Evolutionary conservation across 2,888 invertebrate genomes (phyloP).

Genomic region (Agriopis aurantiaria): DNA sequence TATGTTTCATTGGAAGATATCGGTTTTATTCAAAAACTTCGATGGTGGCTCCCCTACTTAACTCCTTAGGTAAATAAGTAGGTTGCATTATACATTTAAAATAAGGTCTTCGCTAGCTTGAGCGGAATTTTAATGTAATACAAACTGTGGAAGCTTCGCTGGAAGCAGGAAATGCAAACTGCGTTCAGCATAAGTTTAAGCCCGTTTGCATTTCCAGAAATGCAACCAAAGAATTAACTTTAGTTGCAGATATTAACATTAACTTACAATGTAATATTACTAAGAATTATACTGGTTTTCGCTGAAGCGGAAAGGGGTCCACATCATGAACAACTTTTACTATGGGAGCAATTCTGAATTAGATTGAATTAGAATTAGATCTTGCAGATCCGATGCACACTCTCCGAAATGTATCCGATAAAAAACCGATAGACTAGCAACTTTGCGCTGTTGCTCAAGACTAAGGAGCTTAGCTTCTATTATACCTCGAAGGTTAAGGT

Average conservation of each 20-base stretch:
- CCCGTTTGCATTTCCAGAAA: neutral
- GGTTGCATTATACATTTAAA: slow-evolving; percentile 2
- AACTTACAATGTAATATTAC: neutral
- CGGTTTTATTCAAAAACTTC: neutral
- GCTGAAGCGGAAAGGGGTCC: too few species aligned
- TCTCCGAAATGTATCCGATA: too few species aligned
- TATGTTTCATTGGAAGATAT: neutral
- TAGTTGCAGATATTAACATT: neutral
- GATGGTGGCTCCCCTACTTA: neutral
- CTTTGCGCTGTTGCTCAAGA: too few species aligned
- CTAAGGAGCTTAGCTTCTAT: too few species aligned
- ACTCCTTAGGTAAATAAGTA: neutral
- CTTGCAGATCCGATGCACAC: too few species aligned
- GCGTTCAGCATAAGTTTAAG: neutral
- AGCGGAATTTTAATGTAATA: slow-evolving; percentile 21
- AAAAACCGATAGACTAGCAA: too few species aligned
- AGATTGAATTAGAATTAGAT: too few species aligned
- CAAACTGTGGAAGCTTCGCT: slow-evolving; percentile 18
- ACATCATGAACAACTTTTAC: too few species aligned
- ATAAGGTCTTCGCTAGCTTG: slow-evolving; percentile 14
- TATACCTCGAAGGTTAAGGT: too few species aligned
- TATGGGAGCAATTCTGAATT: too few species aligned
- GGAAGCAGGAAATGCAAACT: slow-evolving; percentile 4
- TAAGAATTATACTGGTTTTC: too few species aligned
- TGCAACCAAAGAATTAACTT: neutral